Base-by-base conservation (phyloP, 2,888 invertebrate species). In the Augiades crinisus region DNA sequence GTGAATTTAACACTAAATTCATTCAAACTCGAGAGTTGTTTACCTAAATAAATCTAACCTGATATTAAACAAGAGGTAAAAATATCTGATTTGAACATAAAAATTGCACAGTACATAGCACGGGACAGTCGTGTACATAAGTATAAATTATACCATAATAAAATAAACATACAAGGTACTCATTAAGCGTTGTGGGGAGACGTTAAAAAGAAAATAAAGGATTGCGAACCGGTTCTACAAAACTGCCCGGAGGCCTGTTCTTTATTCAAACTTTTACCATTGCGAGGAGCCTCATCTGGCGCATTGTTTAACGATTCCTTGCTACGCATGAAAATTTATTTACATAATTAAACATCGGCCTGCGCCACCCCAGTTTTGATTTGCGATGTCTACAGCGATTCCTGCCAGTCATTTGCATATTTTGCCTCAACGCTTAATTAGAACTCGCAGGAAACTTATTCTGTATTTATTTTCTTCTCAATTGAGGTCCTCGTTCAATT, bases 271-370 rank as follows among this genome's bases (percentile, higher is more conserved):
- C 74, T 84, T 82, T 78, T 68, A 61, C 68, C 73, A 71, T 72
- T 66, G 68, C 78, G 77, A 74, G 66, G 63, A 54, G 58, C 51
- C 53, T 62, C 83, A 84, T 81, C 83, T 81, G 83, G 74, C 75
- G 75, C 76, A 78, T 86, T 87, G 83, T 86, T 85, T 79, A 75
- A 77, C 68, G 72, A 75, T 78, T 79, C 76, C 78, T 82, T 75
- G 73, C 73, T 80, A 81, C 80, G 82, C 80, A 85, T 81, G 81
- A 81, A 75, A 83, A 81, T 82, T 78, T 86, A 86, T 88, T 88
- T 84, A 81, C 87, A 88, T 88, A 85, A 86, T 86, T 86, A 87
- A 87, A 81, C 76, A 81, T 66, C 72, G 75, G 66, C 68, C 66
- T n/a, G 64, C 61, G 68, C 69, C 70, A 73, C 76, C 80, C 79